Conservation (phyloP, 1,140 invertebrate species). For the Pararge aegeria region DNA sequence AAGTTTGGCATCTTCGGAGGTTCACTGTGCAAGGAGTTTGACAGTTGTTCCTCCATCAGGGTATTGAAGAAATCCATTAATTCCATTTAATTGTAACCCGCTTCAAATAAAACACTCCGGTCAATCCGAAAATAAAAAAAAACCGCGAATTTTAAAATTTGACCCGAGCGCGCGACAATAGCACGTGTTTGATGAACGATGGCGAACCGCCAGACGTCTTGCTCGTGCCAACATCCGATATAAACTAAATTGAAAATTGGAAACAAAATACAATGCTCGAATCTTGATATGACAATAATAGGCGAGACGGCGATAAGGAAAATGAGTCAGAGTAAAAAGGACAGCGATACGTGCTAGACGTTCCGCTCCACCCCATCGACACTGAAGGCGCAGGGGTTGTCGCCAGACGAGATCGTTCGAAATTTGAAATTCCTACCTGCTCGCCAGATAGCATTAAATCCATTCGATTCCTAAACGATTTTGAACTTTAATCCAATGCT, state of each 20-base stretch:
- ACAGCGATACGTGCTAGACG: constrained; percentile 48
- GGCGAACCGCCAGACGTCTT: constrained; percentile 65
- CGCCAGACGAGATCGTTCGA: constrained; percentile 68
- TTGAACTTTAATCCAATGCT: constrained; percentile 43
- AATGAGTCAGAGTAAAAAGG: constrained; percentile 39
- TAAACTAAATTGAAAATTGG: constrained; percentile 78
- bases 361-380: constrained; percentile 65
- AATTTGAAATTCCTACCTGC: constrained; percentile 71
- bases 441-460: constrained; percentile 43
- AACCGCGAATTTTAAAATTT: constrained; percentile 28
- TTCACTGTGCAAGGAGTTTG: constrained; percentile 41
- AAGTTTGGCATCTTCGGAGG: constrained; percentile 67
- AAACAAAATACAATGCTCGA: constrained; percentile 76
- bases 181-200: constrained; percentile 55
- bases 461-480: constrained; percentile 39
- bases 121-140: constrained; percentile 31
- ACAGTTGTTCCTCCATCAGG: constrained; percentile 58
- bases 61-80: constrained; percentile 66
- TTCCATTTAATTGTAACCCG: constrained; percentile 52
- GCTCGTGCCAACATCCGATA: constrained; percentile 70
- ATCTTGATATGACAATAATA: constrained; percentile 78
- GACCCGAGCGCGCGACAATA: constrained; percentile 41
- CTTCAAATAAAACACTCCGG: constrained; percentile 33
- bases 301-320: constrained; percentile 61
- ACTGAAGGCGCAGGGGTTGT: constrained; percentile 62